Evolutionary conservation across 1,140 invertebrate genomes (phyloP), one percentile per base, ranked within the genome.

Genomic region (Varroa destructor): DNA sequence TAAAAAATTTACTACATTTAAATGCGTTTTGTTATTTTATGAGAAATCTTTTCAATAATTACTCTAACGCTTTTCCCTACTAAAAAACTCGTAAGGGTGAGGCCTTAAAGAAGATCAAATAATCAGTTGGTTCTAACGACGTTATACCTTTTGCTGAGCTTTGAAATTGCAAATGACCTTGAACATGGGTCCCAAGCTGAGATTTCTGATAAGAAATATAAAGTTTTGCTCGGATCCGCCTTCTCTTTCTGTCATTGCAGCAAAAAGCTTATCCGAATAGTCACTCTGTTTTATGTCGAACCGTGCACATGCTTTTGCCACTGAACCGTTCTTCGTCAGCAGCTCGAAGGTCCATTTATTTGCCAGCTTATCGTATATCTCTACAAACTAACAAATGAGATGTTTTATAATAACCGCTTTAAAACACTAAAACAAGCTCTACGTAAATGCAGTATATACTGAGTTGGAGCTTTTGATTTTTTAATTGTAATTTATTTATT

Each of bases 241-340:
- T 37, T 67, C 61, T 37, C 40, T 67, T 46, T 12, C 40, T 40
- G 40, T 67, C 61, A 67, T 67, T 67, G 14, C 14, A 2, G 12
- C 10, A 8, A 43, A 37, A 4, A 67, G 37, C 40, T 40, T 67
- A 40, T 67, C 61, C 61, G 40, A 8, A 37, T 43, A 67, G 46
- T 67, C 61, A 46, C 40, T 67, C 37, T 67, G 61, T 37, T 67
- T 67, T 37, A 67, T 67, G 8, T 67, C 61, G 37, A 67, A 67
- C 3, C 61, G 14, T 40, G 46, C 10, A 67, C 61, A 67, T 14
- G 61, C 61, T 14, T 12, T 14, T 36, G 61, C 61, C 37, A 67
- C 40, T 46, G 40, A 40, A 2, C 40, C 61, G n/a, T 67, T 67
- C 37, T 67, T 67, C 61, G 61, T 67, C 40, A 67, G 37, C 14